phyloP scores from a whole-genome alignment of 2,888 invertebrate genomes.

The Lochmaea capreae region DNA sequence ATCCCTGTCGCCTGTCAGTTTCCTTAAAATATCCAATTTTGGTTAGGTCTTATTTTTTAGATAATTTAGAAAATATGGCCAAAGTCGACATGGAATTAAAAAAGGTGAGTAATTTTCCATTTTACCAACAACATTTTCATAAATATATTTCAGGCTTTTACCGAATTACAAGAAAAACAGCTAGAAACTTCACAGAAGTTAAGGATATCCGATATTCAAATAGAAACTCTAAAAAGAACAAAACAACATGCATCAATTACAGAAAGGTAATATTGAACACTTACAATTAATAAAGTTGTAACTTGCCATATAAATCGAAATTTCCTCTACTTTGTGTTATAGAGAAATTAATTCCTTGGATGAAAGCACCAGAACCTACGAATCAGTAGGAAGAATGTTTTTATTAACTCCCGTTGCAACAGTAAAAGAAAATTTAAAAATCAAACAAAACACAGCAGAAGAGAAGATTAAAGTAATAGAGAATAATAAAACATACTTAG shows the following conservation, averaged over 20 bases:
- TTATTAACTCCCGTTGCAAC: conserved; percentile 75
- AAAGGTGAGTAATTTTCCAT: conserved; percentile 56
- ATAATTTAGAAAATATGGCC: conserved; percentile 46
- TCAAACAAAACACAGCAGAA: conserved; percentile 69
- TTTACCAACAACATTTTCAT: conserved; percentile 20
- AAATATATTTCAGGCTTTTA: conserved; percentile 73
- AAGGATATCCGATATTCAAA: conserved; percentile 81
- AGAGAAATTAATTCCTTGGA: conserved; percentile 73
- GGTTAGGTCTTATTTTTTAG: conserved; percentile 16
- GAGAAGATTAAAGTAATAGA: conserved; percentile 80
- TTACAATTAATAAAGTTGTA: background rate
- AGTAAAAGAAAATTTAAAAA: conserved; percentile 74
- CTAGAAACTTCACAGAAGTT: conserved; percentile 84
- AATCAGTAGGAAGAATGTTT: conserved; percentile 89
- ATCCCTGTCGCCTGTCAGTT: background rate
- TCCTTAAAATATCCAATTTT: conserved; percentile 5
- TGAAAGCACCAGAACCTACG: conserved; percentile 77
- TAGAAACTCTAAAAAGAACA: conserved; percentile 75
- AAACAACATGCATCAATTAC: conserved; percentile 80
- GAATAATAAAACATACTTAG: conserved; percentile 82
- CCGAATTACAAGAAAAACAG: conserved; percentile 84
- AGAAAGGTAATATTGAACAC: conserved; percentile 67
- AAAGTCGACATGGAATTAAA: conserved; percentile 65
- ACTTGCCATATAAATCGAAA: too few relatives aligned
- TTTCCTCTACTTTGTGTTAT: conserved; percentile 28